These are phyloP conservation scores for Poecile montanus DNA, from an alignment of 2,797 vertebrate species.

Conservation along the genomic window DNA sequence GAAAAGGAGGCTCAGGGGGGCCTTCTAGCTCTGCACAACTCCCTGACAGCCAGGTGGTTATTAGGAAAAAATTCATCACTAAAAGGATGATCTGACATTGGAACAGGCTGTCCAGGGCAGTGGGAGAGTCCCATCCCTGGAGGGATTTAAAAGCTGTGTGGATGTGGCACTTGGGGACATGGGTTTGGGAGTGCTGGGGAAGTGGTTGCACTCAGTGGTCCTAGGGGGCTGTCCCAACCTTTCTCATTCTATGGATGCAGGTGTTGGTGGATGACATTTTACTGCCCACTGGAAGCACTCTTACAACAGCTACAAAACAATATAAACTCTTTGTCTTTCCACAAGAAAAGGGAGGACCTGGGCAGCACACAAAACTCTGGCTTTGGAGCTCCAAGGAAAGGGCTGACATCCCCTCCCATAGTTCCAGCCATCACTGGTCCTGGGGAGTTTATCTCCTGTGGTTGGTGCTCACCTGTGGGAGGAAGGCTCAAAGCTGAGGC, in stretches of 20 bases:
- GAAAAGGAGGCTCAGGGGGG: neutral
- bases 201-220: accelerated
- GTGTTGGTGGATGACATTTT: neutral
- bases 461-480: neutral
- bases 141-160: neutral
- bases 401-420: neutral
- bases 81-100: neutral
- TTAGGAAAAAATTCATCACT: neutral
- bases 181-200: neutral
- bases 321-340: neutral
- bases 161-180: neutral
- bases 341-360: neutral
- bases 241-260: neutral
- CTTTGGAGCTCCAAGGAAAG: neutral
- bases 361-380: neutral
- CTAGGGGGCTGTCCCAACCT: neutral
- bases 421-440: neutral
- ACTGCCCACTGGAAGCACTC: neutral
- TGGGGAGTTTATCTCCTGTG: neutral
- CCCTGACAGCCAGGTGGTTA: neutral
- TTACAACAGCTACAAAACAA: accelerated
- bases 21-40: neutral
- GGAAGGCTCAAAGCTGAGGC: neutral
- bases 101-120: neutral
- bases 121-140: neutral